Conservation (phyloP, 2,888 invertebrate species). For the Troides aeacus region DNA sequence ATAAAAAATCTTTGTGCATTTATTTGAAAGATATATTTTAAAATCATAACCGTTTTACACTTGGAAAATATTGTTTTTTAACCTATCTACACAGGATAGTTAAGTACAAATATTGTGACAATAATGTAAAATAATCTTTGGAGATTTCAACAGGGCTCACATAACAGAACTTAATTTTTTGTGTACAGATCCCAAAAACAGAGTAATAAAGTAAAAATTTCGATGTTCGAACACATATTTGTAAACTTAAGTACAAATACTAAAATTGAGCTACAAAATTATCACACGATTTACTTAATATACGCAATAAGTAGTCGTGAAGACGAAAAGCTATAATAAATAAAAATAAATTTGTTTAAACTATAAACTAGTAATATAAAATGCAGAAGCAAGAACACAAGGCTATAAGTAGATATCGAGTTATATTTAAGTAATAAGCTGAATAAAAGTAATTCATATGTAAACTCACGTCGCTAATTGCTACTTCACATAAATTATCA, state of each 20-base stretch:
- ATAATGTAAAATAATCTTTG: constrained; percentile 19
- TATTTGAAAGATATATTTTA: constrained; percentile 6
- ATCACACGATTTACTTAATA: constrained; percentile 62
- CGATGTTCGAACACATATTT: constrained; percentile 60
- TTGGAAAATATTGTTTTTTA: not conserved
- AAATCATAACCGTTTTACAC: not conserved
- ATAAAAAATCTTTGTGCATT: constrained; percentile 21
- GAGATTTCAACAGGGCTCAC: constrained; percentile 2
- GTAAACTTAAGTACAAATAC: constrained; percentile 60
- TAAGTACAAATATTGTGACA: constrained; percentile 14
- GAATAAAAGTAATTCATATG: constrained; percentile 45
- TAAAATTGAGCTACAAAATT: constrained; percentile 69
- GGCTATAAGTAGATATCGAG: constrained; percentile 36
- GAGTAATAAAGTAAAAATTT: constrained; percentile 39
- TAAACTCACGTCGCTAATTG: constrained; percentile 67
- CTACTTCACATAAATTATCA: constrained; percentile 42
- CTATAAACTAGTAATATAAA: constrained; percentile 47
- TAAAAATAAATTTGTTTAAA: constrained; percentile 38
- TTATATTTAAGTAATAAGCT: constrained; percentile 47
- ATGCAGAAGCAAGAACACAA: constrained; percentile 63
- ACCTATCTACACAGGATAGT: constrained; percentile 6
- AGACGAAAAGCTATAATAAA: constrained; percentile 49
- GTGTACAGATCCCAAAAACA: constrained; percentile 15
- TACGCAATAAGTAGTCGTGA: constrained; percentile 58
- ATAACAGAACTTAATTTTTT: constrained; percentile 4